Base-by-base conservation (phyloP, 2,888 invertebrate genomes). In the Stramonita haemastoma region DNA sequence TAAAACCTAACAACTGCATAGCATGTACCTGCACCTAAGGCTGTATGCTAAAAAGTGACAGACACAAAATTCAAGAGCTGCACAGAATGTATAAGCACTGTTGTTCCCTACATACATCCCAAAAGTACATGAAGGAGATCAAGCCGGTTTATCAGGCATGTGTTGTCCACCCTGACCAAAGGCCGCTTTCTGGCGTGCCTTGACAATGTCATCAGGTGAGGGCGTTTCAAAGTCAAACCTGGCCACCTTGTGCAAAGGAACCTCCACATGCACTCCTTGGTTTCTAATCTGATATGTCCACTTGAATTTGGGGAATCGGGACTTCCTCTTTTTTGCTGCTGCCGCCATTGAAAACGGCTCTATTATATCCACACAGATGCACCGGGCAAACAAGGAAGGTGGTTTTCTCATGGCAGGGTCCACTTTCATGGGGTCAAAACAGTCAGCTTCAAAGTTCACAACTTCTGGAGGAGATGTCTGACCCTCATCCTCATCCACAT, bases 151-250 rank as follows among this genome's bases (percentile, higher is more conserved):
- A 11, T 86, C 46, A 77, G 32, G 83, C 66, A 85, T 87, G 70
- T 91, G 92, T 32, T 93, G 91, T 19, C 92, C 92, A 86, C 89
- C 91, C 34, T 93, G 91, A 0, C 92, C 93, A 87, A 95, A 95
- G 11, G 95, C 95, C 57, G 90, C 93, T 73, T 92, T 94, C 90
- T 95, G 95, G 89, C 92, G 94, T n/a, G 90, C 86, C 91, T 93
- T 96, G 88, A 97, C 96, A 89, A 96, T 92, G 94, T 97, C 97
- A 95, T 97, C 97, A 19, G 97, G 97, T 0, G 97, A 97, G 2
- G 97, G 97, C 79, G 96, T 96, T 60, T 96, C 95, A 95, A 97
- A 97, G 91, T 96, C 96, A 96, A 97, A 97, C 84, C 94, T 91
- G 29, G 85, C 88, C 19, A 94, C 91, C n/a, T 90, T 85, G 13